Base-by-base conservation (phyloP, 2,888 invertebrate genomes). In the Torymus texanus region DNA sequence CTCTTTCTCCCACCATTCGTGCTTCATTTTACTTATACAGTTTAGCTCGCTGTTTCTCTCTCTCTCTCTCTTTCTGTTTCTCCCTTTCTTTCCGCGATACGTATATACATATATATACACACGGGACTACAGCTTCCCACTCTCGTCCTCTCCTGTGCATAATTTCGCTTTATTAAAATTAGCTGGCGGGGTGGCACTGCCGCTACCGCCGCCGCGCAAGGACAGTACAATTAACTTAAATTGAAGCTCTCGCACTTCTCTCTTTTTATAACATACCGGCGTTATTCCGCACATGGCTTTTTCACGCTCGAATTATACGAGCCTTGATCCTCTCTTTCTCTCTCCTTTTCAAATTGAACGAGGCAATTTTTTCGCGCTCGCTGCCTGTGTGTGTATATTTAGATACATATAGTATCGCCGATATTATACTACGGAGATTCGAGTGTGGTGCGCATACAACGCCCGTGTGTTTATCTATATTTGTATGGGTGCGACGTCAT, bases 151-250 rank as follows among this genome's bases (percentile, higher is more conserved):
- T 18, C n/a, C 16, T 14, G 29, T 13, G 72, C 72, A 73, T 63
- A 63, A 62, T 73, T 55, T 50, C 74, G 58, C 65, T 74, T 74
- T 74, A 65, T 65, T 74, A 74, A 58, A 74, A 65, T 74, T 50
- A 74, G 58, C 56, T 24, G 10, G 41, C 41, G 73, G 41, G 1
- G 41, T 5, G 10, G 41, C 41, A 5, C 29, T 5, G 29, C 29
- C 4, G 29, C 29, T 5, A 4, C 29, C 4, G 3, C 41, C 21
- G 14, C 18, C 50, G 58, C 65, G n/a, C 56, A 55, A 62, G 29
- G 72, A 65, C 73, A 10, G 63, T 73, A 73, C 73, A 29, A 55
- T 55, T 63, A 63, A 72, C 61, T 62, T 53, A 53, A 61, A 72
- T 61, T 51, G 61, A 71, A 61, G 53, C 29, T 55, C 14, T 59